Evolutionary conservation across 2,113 vertebrate species (phyloP), one percentile per base, ranked within the genome.

Genomic region (Brachyhypopomus occidentalis): DNA sequence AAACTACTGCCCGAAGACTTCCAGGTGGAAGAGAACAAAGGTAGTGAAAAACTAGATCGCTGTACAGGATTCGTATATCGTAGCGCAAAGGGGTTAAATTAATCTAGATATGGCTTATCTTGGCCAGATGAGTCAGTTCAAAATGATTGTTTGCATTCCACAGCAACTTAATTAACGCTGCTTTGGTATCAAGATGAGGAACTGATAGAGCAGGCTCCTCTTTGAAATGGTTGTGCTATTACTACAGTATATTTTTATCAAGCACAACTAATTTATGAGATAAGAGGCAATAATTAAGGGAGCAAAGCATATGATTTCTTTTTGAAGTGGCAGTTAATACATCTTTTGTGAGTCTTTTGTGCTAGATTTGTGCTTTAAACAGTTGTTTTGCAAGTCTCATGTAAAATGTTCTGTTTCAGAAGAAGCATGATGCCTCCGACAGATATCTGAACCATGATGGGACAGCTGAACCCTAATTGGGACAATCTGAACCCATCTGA

Each of bases 1-100:
- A 94, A 95, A 72, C 95, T 98, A 79, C 95, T 98, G 22, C 98
- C 98, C 0, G 95, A 96, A 0, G 96, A 99, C 90, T 98, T 98
- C 89, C 94, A 96, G 85, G 94, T 96, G 30, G 96, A 96, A 62
- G 92, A 41, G 2, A 96, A 56, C 3, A 96, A 95, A 92, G 97
- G 97, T 98, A 89, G 0, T 25, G 27, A 64, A 8, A 72, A 2
- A 52, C 12, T 14, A 11, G 2, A 14, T 11, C 7, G 14, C 45
- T 52, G 45, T 52, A 52, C 45, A 14, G 45, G 45, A 52, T 52
- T 48, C 41, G 11, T 48, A 5, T 48, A 11, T 9, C 8, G 9
- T 48, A 48, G 41, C 4, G 11, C 41, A 5, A 48, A 48, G 41
- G 41, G 4, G 8, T 9, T n/a, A 48, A 9, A 11, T 9, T 6